A percentile compares a stretch with the other conserved stretches of the same genome.
Conservation (phyloP, 2,888 invertebrate species). For the Cyaniris semiargus region DNA sequence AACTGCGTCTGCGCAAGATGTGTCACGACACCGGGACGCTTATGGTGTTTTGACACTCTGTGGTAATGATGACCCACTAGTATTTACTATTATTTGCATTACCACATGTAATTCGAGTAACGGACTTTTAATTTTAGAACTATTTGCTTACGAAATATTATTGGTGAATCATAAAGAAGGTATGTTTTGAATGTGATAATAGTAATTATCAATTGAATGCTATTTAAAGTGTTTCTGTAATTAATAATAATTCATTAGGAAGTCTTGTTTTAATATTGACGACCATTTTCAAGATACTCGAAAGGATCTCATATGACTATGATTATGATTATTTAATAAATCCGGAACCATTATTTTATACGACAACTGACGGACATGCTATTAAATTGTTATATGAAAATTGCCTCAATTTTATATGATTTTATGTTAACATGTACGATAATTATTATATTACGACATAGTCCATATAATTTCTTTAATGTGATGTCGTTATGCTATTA, state of each 20-base stretch:
- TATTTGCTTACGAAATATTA: not conserved
- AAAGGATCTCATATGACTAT: not conserved
- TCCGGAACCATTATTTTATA: not conserved
- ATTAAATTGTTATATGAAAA: slow-evolving; percentile 11
- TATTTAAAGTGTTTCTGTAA: not conserved
- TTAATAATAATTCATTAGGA: no score
- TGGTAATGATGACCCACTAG: slow-evolving; percentile 18
- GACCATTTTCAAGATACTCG: no score
- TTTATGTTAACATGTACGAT: not conserved
- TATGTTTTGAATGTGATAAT: not conserved
- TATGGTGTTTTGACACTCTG: slow-evolving; percentile 19
- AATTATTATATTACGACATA: not conserved
- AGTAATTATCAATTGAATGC: not conserved
- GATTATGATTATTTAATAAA: not conserved
- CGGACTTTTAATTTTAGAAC: not conserved
- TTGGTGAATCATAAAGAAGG: not conserved
- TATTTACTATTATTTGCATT: slow-evolving; percentile 16
- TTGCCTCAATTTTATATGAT: not conserved
- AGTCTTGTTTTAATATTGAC: no score
- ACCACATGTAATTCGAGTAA: slow-evolving; percentile 5
- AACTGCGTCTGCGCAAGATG: slow-evolving; percentile 12
- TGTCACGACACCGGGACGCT: slow-evolving; percentile 3
- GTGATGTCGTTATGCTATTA: not conserved
- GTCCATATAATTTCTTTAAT: not conserved
- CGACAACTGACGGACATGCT: not conserved